Conservation (phyloP, 2,888 invertebrate genomes). For the Protonemura montana region DNA sequence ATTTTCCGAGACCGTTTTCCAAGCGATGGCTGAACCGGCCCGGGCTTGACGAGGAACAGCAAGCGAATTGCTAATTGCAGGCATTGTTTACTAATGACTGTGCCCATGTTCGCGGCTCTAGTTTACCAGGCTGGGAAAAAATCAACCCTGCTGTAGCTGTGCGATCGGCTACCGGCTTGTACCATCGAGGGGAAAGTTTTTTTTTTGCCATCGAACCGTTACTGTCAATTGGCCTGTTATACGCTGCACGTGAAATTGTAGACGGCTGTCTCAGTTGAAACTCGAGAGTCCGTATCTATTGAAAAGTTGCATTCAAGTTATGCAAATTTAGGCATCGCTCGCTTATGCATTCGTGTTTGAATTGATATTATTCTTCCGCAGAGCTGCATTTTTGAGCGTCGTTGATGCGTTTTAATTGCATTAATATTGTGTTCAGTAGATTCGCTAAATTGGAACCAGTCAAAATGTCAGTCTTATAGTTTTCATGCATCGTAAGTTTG, state of each 20-base stretch:
- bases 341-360: no score
- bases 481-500: no score
- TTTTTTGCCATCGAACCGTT: not conserved
- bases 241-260: not conserved
- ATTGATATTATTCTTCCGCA: no score
- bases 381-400: no score
- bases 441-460: no score
- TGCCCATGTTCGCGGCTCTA: not conserved
- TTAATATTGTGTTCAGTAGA: no score
- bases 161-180: not conserved
- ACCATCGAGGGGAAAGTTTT: not conserved
- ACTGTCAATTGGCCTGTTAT: not conserved
- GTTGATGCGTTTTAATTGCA: no score
- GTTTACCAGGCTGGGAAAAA: not conserved
- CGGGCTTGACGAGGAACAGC: not conserved
- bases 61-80: slow-evolving; percentile 40
- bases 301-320: not conserved
- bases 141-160: not conserved
- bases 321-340: no score
- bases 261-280: not conserved
- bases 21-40: slow-evolving; percentile 18
- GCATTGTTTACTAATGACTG: slow-evolving; percentile 47
- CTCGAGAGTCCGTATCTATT: not conserved
- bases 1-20: not conserved
- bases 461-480: no score